Evolutionary conservation across 2,113 vertebrate genomes (phyloP).

Genomic region (Leuciscus idus): DNA sequence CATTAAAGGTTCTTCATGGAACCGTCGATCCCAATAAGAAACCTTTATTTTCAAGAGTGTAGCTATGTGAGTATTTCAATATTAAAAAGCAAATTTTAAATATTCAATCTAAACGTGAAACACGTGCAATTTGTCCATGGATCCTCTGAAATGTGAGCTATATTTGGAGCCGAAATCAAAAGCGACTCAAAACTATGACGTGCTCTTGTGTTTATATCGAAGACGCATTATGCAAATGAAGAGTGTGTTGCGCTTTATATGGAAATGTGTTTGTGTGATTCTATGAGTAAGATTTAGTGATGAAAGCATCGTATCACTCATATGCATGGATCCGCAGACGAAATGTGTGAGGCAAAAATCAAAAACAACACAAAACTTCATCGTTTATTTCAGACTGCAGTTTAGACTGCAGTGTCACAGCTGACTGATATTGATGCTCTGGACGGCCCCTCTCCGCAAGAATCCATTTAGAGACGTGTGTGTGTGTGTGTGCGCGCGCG

Average conservation of each 20-base stretch:
- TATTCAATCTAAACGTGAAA: background rate
- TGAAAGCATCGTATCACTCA: background rate
- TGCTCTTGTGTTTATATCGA: background rate
- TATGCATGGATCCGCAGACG: background rate
- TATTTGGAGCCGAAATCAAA: background rate
- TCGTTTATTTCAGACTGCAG: background rate
- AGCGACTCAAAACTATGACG: background rate
- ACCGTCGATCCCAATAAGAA: background rate
- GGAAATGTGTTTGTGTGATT: background rate
- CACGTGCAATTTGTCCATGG: background rate
- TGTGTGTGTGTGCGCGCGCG: conserved; percentile 17
- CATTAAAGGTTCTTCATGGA: background rate
- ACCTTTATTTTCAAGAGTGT: background rate
- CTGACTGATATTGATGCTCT: conserved; percentile 74
- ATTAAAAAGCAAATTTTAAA: background rate
- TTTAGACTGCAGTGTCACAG: conserved; percentile 78
- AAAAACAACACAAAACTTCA: background rate
- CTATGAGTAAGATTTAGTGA: background rate
- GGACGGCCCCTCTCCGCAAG: conserved; percentile 62
- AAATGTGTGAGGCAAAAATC: background rate
- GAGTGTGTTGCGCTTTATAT: background rate
- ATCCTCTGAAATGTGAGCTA: background rate
- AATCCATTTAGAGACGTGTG: conserved; percentile 53
- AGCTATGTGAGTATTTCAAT: background rate
- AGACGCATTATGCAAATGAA: background rate